Evolutionary conservation across 2,888 invertebrate genomes (phyloP), one percentile per base, ranked within the genome.

Genomic region (Pachymerium ferrugineum): DNA sequence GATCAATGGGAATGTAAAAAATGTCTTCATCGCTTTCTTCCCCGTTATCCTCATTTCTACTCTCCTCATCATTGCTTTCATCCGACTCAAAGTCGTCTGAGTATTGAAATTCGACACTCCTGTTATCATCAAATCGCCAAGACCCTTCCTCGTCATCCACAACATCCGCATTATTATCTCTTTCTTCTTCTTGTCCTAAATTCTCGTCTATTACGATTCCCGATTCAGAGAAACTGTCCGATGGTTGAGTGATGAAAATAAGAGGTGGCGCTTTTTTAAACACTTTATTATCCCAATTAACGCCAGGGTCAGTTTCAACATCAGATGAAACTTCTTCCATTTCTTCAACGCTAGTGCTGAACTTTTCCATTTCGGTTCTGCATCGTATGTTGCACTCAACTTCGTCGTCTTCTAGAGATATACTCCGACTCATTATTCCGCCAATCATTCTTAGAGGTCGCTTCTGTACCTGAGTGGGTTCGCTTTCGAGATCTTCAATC

Each of bases 31-130:
- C 33, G 71, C 71, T 71, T 19, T 72, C 72, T 19, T 47, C 30
- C 19, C 47, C 72, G 31, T 72, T 47, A 16, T 38, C 54, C n/a
- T 72, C 72, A 22, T 38, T 71, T 2, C 28, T 28, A 25, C 35
- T 28, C 22, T 71, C 42, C 10, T 70, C 70, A 14, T 70, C 70
- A 16, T 31, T 19, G 25, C 35, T 35, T 16, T 71, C 42, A 14
- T 71, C 71, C n/a, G 72, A 72, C 30, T 72, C 72, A 54, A 72
- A 72, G 30, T 73, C 73, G 35, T 73, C 68, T 4, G 42, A 25
- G 33, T 73, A 73, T 2, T 19, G 31, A 22, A 62, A 31, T n/a
- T 30, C 47, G 35, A 71, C 38, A 38, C 35, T 38, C 0, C 14
- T 22, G 30, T 30, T 33, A 31, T 31, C 69, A 12, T 31, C 30